Conservation (phyloP, 2,797 vertebrate species). For the Pelobates cultripes region DNA sequence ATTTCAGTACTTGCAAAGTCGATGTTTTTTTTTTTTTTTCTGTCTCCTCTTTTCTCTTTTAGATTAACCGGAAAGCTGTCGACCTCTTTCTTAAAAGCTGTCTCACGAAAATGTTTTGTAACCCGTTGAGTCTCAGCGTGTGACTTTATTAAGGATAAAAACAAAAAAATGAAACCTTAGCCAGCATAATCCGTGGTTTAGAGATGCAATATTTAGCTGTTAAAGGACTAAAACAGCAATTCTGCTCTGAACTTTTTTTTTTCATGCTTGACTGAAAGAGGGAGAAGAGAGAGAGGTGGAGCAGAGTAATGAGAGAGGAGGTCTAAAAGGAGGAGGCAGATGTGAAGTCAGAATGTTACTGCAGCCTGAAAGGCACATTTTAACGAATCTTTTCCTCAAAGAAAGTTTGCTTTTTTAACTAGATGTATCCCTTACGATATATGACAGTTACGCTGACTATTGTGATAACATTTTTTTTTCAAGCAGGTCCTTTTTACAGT, state of each 20-base stretch:
- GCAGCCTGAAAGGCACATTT: not conserved
- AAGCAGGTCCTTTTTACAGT: too few relatives aligned
- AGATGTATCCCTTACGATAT: too few relatives aligned
- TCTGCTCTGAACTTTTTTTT: slow-evolving; percentile 4
- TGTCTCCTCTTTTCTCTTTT: not conserved
- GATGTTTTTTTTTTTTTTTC: too few relatives aligned
- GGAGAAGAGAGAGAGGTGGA: not conserved
- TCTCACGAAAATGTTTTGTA: too few relatives aligned
- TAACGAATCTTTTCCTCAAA: not conserved
- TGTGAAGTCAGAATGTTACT: not conserved
- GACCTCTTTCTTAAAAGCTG: too few relatives aligned
- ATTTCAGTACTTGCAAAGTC: too few relatives aligned
- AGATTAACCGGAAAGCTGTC: not conserved
- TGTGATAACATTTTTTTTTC: too few relatives aligned
- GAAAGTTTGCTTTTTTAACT: not conserved
- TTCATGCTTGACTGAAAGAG: not conserved
- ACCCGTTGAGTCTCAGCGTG: too few relatives aligned
- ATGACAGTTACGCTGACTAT: too few relatives aligned
- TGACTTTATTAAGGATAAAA: too few relatives aligned
- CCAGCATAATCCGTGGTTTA: not conserved
- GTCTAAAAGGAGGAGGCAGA: not conserved
- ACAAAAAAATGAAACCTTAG: not conserved
- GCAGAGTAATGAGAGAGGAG: not conserved
- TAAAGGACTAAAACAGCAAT: too few relatives aligned
- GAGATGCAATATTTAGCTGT: too few relatives aligned